Percentiles rank a stretch among this genome's conserved stretches.
phyloP scores from a whole-genome alignment of 1,140 invertebrate genomes.

The Danaus plexippus region DNA sequence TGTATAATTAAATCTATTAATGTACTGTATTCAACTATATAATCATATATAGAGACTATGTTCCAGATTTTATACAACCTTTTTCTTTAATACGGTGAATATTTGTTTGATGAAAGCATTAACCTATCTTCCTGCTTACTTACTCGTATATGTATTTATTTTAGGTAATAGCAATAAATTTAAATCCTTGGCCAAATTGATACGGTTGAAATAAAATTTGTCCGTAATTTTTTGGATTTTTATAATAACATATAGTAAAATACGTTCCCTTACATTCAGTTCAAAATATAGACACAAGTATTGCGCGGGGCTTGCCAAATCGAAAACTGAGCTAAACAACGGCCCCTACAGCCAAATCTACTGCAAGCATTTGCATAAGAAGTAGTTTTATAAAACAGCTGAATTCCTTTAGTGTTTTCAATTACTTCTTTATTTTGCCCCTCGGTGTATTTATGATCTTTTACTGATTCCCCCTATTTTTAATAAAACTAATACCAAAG shows the following conservation, averaged over 20 bases:
- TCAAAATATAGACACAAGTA: slow-evolving; percentile 24
- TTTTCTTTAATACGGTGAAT: too few relatives aligned
- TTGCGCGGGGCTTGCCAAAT: slow-evolving; percentile 41
- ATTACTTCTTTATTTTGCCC: slow-evolving; percentile 15
- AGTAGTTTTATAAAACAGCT: slow-evolving; percentile 16
- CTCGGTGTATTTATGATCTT: slow-evolving; percentile 5
- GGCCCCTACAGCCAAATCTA: slow-evolving; percentile 9
- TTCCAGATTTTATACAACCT: too few relatives aligned
- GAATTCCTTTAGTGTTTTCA: slow-evolving; percentile 14
- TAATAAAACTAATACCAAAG: too few relatives aligned
- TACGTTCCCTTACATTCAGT: slow-evolving; percentile 13
- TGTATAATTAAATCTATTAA: slow-evolving; percentile 23
- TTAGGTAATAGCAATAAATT: too few relatives aligned
- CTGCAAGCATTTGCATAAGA: slow-evolving; percentile 20
- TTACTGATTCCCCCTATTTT: too few relatives aligned
- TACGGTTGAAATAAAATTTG: too few relatives aligned
- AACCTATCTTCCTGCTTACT: too few relatives aligned
- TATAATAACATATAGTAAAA: slow-evolving; percentile 1
- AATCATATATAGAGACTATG: too few relatives aligned
- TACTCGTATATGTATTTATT: too few relatives aligned
- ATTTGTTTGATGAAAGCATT: too few relatives aligned
- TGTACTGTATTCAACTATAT: neutral
- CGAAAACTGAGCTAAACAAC: slow-evolving; percentile 41
- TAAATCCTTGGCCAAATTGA: too few relatives aligned
- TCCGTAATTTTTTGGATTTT: too few relatives aligned